Evolutionary conservation across 2,113 vertebrate genomes (phyloP).

Genomic region (Heloderma charlesbogerti): DNA sequence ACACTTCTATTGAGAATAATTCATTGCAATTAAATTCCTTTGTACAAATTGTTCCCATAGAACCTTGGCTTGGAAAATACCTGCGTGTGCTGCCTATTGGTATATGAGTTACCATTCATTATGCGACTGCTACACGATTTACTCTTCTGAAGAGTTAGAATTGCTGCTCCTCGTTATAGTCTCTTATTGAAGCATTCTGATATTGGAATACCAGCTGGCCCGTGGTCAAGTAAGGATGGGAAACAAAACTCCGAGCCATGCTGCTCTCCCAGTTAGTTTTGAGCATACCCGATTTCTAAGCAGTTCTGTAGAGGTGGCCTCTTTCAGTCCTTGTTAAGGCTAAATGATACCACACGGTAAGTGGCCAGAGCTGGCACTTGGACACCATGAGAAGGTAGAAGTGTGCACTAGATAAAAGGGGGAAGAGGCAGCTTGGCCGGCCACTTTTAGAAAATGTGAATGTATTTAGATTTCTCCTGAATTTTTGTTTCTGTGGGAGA

Average conservation of each 20-base stretch:
- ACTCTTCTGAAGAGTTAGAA: not conserved
- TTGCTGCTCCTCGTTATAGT: not conserved
- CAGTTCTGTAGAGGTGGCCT: not conserved
- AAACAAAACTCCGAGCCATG: too few relatives aligned
- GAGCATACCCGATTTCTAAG: not conserved
- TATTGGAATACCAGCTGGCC: not conserved
- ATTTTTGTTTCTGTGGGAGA: not conserved
- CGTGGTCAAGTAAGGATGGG: not conserved
- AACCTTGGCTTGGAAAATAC: not conserved
- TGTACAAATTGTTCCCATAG: conserved; percentile 2
- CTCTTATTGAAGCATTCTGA: not conserved
- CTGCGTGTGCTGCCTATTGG: not conserved
- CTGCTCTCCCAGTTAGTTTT: not conserved
- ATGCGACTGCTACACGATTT: not conserved
- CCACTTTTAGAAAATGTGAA: not conserved
- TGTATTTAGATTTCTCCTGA: not conserved
- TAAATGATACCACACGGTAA: not conserved
- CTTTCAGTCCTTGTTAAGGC: not conserved
- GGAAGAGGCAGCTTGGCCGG: too few relatives aligned
- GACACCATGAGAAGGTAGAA: not conserved
- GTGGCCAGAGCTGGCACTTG: too few relatives aligned
- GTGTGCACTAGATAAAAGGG: not conserved
- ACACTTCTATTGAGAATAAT: not conserved
- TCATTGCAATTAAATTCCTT: not conserved
- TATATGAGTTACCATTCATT: not conserved